These are phyloP conservation scores for Anagyrus pseudococci DNA, from an alignment of 2,888 invertebrate genomes.

Conservation along the genomic window DNA sequence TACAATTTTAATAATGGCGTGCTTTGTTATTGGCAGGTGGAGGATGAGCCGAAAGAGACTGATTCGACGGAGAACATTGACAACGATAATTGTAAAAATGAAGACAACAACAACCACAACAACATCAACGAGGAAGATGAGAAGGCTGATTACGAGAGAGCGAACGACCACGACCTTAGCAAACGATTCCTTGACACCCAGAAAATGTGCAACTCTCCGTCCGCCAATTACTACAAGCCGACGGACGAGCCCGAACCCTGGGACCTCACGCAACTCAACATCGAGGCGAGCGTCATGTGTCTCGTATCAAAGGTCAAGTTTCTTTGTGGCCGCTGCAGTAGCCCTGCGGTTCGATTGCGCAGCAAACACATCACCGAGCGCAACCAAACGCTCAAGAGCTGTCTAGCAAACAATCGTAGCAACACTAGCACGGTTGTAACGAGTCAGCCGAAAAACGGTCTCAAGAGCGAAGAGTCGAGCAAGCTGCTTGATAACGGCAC, in stretches of 20 bases:
- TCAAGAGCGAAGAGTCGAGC: conserved; percentile 53
- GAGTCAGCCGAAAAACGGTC: conserved; percentile 56
- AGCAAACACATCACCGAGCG: conserved; percentile 60
- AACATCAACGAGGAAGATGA: conserved; percentile 47
- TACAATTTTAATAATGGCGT: too few species aligned
- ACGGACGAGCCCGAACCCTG: conserved; percentile 85
- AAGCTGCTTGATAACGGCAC: conserved; percentile 51
- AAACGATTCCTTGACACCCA: conserved; percentile 64
- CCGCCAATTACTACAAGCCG: conserved; percentile 80
- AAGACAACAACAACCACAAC: conserved; percentile 44
- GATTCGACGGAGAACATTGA: conserved; percentile 36
- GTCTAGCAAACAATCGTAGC: conserved; percentile 43
- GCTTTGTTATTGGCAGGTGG: too few species aligned
- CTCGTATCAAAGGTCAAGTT: conserved; percentile 84
- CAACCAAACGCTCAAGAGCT: conserved; percentile 51
- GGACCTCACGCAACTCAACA: conserved; percentile 85
- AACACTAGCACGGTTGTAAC: conserved; percentile 50
- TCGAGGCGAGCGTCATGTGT: conserved; percentile 87
- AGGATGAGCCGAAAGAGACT: conserved; percentile 54
- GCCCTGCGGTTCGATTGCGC: conserved; percentile 73
- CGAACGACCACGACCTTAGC: conserved; percentile 52
- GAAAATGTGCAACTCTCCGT: conserved; percentile 71
- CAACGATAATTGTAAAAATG: conserved; percentile 38
- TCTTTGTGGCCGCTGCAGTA: conserved; percentile 76
- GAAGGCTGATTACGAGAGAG: conserved; percentile 51